A percentile compares a stretch with the other conserved stretches of the same genome.
Conservation (phyloP, 2,888 invertebrate species). For the Cryptocephalus moraei region DNA sequence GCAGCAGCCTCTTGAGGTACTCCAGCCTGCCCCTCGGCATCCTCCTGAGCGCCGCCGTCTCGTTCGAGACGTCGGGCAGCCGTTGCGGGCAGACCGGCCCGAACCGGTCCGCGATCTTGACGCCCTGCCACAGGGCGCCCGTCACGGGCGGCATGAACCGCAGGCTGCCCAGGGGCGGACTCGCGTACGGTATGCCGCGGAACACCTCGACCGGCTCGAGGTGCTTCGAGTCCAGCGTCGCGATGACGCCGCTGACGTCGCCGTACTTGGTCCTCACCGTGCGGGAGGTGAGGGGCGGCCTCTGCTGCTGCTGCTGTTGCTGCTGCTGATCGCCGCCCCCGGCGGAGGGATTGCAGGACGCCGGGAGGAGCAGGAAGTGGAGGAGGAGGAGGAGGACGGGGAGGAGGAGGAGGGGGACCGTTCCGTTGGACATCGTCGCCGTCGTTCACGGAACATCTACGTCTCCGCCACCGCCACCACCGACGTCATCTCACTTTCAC, state of each 20-base stretch:
- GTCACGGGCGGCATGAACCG: slow-evolving; percentile 96
- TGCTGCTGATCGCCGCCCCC: background rate
- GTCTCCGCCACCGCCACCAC: too few relatives aligned
- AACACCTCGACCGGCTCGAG: slow-evolving; percentile 87
- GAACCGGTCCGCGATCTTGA: slow-evolving; percentile 77
- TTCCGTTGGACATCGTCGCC: too few relatives aligned
- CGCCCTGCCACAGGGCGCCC: slow-evolving; percentile 84
- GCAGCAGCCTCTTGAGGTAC: slow-evolving; percentile 77
- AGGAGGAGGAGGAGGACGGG: too few relatives aligned
- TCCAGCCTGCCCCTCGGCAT: slow-evolving; percentile 86
- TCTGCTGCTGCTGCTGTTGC: too few relatives aligned
- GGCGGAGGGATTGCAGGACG: background rate
- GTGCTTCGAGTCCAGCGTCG: slow-evolving; percentile 69
- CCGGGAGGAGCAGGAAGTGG: background rate
- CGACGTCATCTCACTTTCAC: too few relatives aligned
- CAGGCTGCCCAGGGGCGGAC: slow-evolving; percentile 77
- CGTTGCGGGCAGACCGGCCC: slow-evolving; percentile 90
- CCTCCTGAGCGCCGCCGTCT: slow-evolving; percentile 68
- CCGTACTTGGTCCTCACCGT: slow-evolving; percentile 83
- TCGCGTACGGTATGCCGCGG: slow-evolving; percentile 89
- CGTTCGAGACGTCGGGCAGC: slow-evolving; percentile 75
- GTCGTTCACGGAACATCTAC: too few relatives aligned
- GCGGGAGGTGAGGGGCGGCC: slow-evolving; percentile 58
- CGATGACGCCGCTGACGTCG: slow-evolving; percentile 75
- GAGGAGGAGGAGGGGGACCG: too few relatives aligned